Conservation (phyloP, 2,113 vertebrate genomes). For the Stigmatopora argus region DNA sequence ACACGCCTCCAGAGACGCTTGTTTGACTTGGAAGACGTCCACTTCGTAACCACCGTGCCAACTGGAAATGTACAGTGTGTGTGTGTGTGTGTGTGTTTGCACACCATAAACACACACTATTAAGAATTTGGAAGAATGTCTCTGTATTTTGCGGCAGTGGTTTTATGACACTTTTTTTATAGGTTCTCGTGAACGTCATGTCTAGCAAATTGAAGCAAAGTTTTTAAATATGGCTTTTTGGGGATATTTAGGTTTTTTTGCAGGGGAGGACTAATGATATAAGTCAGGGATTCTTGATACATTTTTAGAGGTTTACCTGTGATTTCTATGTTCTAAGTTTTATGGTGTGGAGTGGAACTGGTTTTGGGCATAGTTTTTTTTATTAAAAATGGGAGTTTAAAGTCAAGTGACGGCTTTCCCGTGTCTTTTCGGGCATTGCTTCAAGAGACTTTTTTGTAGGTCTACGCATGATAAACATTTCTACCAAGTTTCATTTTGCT, state of each 20-base stretch:
- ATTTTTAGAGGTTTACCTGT: background rate
- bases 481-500: background rate
- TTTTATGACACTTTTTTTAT: background rate
- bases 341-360: background rate
- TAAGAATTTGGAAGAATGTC: background rate
- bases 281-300: no score
- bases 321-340: background rate
- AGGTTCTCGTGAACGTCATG: background rate
- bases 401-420: background rate
- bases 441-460: background rate
- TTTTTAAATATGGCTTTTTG: no score
- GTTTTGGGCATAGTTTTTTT: background rate
- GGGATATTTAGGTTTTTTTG: no score
- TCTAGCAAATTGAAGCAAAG: background rate
- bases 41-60: background rate
- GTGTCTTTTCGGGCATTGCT: background rate
- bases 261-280: no score
- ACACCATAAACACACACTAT: background rate
- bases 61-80: background rate
- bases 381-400: background rate
- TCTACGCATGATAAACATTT: background rate
- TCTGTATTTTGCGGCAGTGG: background rate
- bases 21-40: background rate
- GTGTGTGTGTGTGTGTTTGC: background rate
- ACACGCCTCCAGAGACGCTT: slow-evolving; percentile 25